Conservation (phyloP, 2,888 invertebrate genomes). For the Drosophila nigricruria region DNA sequence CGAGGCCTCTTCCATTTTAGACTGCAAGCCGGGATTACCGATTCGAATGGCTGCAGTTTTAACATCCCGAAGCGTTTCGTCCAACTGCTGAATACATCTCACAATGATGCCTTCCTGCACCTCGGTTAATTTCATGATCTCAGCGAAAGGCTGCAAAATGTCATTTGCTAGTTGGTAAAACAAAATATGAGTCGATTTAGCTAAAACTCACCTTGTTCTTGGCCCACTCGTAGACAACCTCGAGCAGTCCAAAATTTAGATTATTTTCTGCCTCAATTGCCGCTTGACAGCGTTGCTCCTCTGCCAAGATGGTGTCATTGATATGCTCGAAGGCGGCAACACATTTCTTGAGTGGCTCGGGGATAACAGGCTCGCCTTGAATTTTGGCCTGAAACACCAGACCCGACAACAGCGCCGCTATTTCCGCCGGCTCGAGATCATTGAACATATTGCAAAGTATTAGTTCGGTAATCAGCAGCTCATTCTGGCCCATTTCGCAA, state of each 20-base stretch:
- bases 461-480: slow-evolving; percentile 96
- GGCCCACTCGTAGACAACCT: slow-evolving; percentile 99
- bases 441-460: slow-evolving; percentile 95
- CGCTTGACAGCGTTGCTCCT: slow-evolving; percentile 86
- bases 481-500: slow-evolving; percentile 94
- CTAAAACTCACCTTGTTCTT: slow-evolving; percentile 89
- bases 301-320: slow-evolving; percentile 88
- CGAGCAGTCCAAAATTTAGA: slow-evolving; percentile 95
- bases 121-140: slow-evolving; percentile 96
- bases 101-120: slow-evolving; percentile 99
- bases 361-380: slow-evolving; percentile 86
- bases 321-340: slow-evolving; percentile 90
- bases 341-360: slow-evolving; percentile 86
- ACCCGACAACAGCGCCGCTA: slow-evolving; percentile 96
- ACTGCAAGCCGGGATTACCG: slow-evolving; percentile 95
- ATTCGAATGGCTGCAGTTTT: slow-evolving; percentile 96
- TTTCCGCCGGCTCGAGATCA: slow-evolving; percentile 94
- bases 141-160: slow-evolving; percentile 91
- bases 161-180: neutral
- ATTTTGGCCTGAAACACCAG: slow-evolving; percentile 96
- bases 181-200: too few relatives aligned
- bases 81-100: slow-evolving; percentile 97
- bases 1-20: slow-evolving; percentile 98
- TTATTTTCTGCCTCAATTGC: slow-evolving; percentile 87
- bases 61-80: slow-evolving; percentile 95